Percentiles rank a stretch among this genome's conserved stretches.
Evolutionary conservation across 1,140 invertebrate genomes (phyloP).

Genomic region (Leptopilina boulardi): DNA sequence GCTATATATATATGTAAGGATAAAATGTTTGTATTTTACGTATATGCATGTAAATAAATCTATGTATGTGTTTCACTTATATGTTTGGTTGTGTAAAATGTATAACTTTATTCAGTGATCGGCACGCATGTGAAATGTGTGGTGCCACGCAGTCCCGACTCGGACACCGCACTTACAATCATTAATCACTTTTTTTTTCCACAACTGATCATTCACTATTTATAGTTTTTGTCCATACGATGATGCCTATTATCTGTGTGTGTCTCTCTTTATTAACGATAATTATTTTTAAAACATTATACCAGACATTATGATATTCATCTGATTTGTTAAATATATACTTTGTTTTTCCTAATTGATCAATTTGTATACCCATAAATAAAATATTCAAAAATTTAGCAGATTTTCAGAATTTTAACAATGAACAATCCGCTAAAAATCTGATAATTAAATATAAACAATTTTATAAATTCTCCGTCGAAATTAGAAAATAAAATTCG

Average conservation of each 20-base stretch:
- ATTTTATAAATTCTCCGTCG: too few relatives aligned
- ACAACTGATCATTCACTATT: constrained; percentile 63
- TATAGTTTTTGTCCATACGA: constrained; percentile 60
- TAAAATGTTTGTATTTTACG: too few relatives aligned
- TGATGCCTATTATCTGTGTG: constrained; percentile 60
- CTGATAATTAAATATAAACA: too few relatives aligned
- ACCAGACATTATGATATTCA: constrained; percentile 47
- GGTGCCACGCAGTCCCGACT: constrained; percentile 42
- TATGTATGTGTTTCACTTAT: not conserved
- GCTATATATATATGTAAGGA: too few relatives aligned
- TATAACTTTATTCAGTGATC: constrained; percentile 34
- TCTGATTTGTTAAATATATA: constrained; percentile 28
- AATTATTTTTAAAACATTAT: constrained; percentile 62
- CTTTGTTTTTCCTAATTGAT: not conserved
- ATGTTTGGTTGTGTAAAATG: not conserved
- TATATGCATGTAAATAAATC: too few relatives aligned
- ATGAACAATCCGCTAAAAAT: too few relatives aligned
- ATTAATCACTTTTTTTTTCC: constrained; percentile 69
- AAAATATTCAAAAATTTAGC: too few relatives aligned
- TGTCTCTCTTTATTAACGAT: constrained; percentile 58
- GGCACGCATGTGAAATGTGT: constrained; percentile 48
- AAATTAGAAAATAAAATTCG: too few relatives aligned
- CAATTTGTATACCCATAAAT: too few relatives aligned
- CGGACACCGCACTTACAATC: constrained; percentile 53
- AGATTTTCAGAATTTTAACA: too few relatives aligned